Base-by-base conservation (phyloP, 2,797 vertebrate species). In the Gymnodraco acuticeps region DNA sequence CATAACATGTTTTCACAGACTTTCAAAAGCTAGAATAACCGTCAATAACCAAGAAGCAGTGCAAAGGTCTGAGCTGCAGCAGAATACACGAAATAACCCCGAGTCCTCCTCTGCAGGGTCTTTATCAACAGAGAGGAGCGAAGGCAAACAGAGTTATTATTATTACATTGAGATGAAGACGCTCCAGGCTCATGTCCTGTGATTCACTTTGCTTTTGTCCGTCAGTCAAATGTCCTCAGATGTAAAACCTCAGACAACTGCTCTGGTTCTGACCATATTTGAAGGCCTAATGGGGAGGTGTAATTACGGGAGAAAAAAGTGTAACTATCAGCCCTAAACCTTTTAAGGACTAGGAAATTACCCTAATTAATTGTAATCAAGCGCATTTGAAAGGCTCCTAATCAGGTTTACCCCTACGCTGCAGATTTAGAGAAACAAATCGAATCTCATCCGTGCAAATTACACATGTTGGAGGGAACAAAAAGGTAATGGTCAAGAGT, bases 71-170 rank as follows among this genome's bases (percentile, higher is more conserved):
- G 15, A 1, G 48, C 69, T 62, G 19, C n/a, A 46, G 60, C 19
- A 38, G 56, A 23, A 27, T 8, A 20, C 59, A 58, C 55, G 46
- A 53, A 73, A 81, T 20, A 62, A 70, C 11, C 55, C n/a, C 2
- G 48, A 46, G 13, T 41, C 23, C 2, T 73, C 64, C 41, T 80
- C 64, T 64, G n/a, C 50, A 17, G 55, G 14, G 56, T 23, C 17
- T 83, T 80, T 45, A 80, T 80, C 76, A 78, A 62, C 54, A 68
- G 56, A 17, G 60, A 75, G 51, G 50, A 70, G 62, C 43, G 67
- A 81, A 77, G 19, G 56, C 65, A 82, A 80, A 82, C 69, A 60
- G 5, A 61, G 62, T 73, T 81, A 53, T 76, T 81, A 33, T 88
- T 77, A 84, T 81, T 82, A 42, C 77, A 61, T 56, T 62, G 64